These are phyloP conservation scores for Goniozus legneri DNA, from an alignment of 1,140 invertebrate genomes.

Conservation along the genomic window DNA sequence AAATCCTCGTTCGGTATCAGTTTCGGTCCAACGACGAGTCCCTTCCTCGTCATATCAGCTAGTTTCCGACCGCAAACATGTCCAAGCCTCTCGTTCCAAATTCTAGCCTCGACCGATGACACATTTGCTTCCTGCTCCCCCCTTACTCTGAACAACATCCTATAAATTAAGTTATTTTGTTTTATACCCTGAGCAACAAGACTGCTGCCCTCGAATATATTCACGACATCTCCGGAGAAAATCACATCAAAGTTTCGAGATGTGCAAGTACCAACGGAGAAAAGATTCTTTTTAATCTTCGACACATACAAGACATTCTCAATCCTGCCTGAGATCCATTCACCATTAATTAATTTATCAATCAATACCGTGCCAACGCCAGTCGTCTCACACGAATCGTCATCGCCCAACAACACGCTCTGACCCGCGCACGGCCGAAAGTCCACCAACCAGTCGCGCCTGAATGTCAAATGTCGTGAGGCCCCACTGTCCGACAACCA, in stretches of 20 bases:
- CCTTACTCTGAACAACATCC: constrained; percentile 16
- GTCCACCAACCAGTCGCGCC: constrained; percentile 20
- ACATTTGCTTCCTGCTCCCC: neutral
- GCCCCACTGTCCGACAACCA: constrained; percentile 25
- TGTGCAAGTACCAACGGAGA: constrained; percentile 22
- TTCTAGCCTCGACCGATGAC: neutral
- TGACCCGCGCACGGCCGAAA: constrained; percentile 8
- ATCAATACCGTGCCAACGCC: constrained; percentile 18
- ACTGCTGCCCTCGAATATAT: constrained; percentile 11
- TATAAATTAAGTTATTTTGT: constrained; percentile 16
- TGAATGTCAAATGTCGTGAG: constrained; percentile 20
- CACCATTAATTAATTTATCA: constrained; percentile 7
- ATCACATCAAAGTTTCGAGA: constrained; percentile 17
- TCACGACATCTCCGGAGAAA: constrained; percentile 12
- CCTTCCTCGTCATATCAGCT: constrained; percentile 7
- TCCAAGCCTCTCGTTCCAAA: constrained; percentile 20
- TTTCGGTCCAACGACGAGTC: constrained; percentile 8
- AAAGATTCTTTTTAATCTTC: constrained; percentile 23
- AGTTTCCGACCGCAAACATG: constrained; percentile 10
- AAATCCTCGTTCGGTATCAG: constrained; percentile 1
- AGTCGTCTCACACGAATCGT: constrained; percentile 8
- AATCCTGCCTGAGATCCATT: constrained; percentile 10
- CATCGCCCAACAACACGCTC: constrained; percentile 20
- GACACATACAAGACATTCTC: constrained; percentile 27
- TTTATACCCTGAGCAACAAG: constrained; percentile 11